Percentiles rank a stretch among this genome's conserved stretches.
phyloP scores from a whole-genome alignment of 2,113 vertebrate genomes.

The Desmodus rotundus region DNA sequence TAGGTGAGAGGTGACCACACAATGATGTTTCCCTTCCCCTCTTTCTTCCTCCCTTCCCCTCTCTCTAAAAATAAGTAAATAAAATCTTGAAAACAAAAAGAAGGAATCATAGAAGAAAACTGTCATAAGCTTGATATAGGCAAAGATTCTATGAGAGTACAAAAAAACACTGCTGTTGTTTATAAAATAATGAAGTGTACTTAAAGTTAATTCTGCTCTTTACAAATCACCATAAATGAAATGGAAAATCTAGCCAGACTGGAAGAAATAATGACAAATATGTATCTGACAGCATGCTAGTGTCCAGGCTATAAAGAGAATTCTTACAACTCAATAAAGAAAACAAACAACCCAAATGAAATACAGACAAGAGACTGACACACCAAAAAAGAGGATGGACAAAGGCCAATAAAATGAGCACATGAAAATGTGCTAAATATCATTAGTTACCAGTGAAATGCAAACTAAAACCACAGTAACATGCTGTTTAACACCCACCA shows the following conservation, averaged over 20 bases:
- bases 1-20: too few relatives aligned
- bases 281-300: neutral
- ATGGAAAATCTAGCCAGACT: neutral
- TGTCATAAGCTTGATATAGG: neutral
- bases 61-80: too few relatives aligned
- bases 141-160: neutral
- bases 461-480: neutral
- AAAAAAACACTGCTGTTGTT: neutral
- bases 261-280: neutral
- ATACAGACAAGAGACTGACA: neutral
- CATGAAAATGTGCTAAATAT: neutral
- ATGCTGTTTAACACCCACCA: neutral
- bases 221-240: neutral
- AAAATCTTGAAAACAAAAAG: neutral
- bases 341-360: neutral
- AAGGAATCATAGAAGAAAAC: neutral
- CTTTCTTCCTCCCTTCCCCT: too few relatives aligned
- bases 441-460: neutral
- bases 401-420: neutral
- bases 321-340: neutral
- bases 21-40: too few relatives aligned
- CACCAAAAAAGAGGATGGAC: neutral
- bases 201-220: neutral
- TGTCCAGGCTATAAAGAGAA: neutral
- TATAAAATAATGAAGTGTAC: neutral